Evolutionary conservation across 2,797 vertebrate species (phyloP).

Genomic region (Pseudochromis fuscus): DNA sequence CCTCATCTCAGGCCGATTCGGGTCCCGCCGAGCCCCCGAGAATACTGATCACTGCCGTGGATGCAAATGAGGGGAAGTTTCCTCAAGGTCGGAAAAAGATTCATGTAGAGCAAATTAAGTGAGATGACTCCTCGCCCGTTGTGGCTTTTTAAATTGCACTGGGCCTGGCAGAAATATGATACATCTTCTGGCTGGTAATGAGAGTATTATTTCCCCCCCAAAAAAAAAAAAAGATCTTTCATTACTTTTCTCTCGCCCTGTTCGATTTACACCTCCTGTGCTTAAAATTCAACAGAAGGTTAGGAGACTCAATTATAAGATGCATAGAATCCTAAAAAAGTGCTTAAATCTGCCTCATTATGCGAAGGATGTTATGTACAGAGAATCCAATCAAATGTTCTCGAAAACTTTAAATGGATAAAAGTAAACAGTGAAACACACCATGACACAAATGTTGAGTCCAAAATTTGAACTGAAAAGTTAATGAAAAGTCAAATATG

Average conservation of each 20-base stretch:
- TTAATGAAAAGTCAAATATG: too few species aligned
- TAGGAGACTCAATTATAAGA: slow-evolving; percentile 27
- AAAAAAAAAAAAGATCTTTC: slow-evolving; percentile 32
- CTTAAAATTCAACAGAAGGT: slow-evolving; percentile 44
- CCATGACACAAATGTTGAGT: too few species aligned
- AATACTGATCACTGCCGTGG: slow-evolving; percentile 68
- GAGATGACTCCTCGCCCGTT: slow-evolving; percentile 49
- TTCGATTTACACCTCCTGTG: slow-evolving; percentile 40
- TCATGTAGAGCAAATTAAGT: slow-evolving; percentile 69
- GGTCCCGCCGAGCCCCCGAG: slow-evolving; percentile 49
- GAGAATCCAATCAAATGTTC: slow-evolving; percentile 27
- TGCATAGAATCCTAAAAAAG: slow-evolving; percentile 11
- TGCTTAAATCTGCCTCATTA: slow-evolving; percentile 16
- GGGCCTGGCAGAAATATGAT: slow-evolving; percentile 47
- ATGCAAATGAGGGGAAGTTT: slow-evolving; percentile 76
- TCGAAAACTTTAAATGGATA: background rate
- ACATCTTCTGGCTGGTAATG: slow-evolving; percentile 56
- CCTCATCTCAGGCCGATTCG: slow-evolving; percentile 53
- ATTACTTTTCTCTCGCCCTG: slow-evolving; percentile 48
- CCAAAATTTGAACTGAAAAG: too few species aligned
- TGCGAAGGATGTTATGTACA: background rate
- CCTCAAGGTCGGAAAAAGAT: slow-evolving; percentile 75
- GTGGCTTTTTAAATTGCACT: slow-evolving; percentile 59
- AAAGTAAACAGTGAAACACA: slow-evolving; percentile 11
- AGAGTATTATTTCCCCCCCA: slow-evolving; percentile 53